phyloP scores from a whole-genome alignment of 2,888 invertebrate genomes.

The Cecidostiba fungosa region DNA sequence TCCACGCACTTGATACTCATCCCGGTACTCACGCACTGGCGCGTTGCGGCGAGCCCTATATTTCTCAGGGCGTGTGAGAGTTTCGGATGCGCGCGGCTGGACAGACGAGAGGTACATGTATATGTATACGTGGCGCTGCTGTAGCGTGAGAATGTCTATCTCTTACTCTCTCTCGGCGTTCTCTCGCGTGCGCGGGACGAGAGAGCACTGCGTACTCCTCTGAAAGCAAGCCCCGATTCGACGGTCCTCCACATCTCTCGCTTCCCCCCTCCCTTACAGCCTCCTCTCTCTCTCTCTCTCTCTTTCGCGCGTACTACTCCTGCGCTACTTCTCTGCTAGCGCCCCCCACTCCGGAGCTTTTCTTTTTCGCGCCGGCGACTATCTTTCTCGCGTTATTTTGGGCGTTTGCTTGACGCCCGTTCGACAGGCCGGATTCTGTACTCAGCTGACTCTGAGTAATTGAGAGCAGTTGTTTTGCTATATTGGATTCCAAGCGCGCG shows the following conservation, averaged over 20 bases:
- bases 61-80: slow-evolving; percentile 25
- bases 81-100: slow-evolving; percentile 5
- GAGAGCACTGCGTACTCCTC: slow-evolving; percentile 72
- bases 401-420: not conserved
- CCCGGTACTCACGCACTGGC: not conserved
- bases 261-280: slow-evolving; percentile 38
- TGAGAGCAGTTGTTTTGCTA: not conserved
- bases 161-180: slow-evolving; percentile 64
- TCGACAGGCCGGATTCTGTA: not conserved
- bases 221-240: slow-evolving; percentile 73
- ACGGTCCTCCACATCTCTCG: slow-evolving; percentile 60
- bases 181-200: slow-evolving; percentile 73
- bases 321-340: slow-evolving; percentile 23
- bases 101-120: slow-evolving; percentile 3
- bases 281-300: slow-evolving; percentile 22
- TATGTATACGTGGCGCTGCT: not conserved
- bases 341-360: slow-evolving; percentile 13
- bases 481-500: not conserved
- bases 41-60: not conserved
- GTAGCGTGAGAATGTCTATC: not conserved
- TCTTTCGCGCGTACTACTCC: slow-evolving; percentile 1
- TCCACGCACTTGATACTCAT: not conserved
- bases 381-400: slow-evolving; percentile 3
- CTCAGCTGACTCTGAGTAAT: not conserved
- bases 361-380: slow-evolving; percentile 2